Evolutionary conservation across 30 jellyfish, hydroid and myxozoan genomes (phyloP).

Genomic region (Morbakka virulenta): DNA sequence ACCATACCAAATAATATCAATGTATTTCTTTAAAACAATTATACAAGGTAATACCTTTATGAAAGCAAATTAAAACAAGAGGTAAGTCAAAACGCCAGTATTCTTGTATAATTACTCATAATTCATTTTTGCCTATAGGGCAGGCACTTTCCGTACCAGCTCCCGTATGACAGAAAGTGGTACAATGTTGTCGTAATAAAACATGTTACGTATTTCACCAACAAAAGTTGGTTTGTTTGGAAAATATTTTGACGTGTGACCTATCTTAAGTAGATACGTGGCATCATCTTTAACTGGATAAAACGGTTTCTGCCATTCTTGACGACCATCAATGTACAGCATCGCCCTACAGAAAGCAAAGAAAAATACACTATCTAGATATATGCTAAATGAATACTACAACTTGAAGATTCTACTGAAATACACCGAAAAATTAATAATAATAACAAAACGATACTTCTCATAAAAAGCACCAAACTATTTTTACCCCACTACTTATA

Average conservation of each 20-base stretch:
- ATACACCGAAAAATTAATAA: too few species aligned
- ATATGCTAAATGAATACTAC: neutral
- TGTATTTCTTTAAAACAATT: too few species aligned
- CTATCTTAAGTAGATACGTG: slow-evolving; percentile 13
- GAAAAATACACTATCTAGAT: neutral
- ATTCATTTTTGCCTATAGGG: too few species aligned
- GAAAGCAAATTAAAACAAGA: too few species aligned
- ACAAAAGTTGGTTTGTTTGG: slow-evolving; percentile 31
- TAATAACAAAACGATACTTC: too few species aligned
- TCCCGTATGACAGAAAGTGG: neutral
- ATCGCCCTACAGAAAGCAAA: slow-evolving; percentile 18
- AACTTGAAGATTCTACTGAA: neutral
- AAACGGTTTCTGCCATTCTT: neutral
- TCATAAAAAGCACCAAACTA: too few species aligned
- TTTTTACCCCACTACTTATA: too few species aligned
- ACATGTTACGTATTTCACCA: slow-evolving; percentile 34
- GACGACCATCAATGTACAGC: slow-evolving; percentile 36
- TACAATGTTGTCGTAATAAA: slow-evolving; percentile 15
- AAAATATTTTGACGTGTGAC: slow-evolving; percentile 33
- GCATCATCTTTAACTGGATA: slow-evolving; percentile 9
- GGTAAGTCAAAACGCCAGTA: too few species aligned
- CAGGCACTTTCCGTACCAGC: neutral
- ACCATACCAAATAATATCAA: too few species aligned
- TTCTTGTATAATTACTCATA: too few species aligned
- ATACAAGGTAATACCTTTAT: too few species aligned